phyloP scores from a whole-genome alignment of 2,113 vertebrate species.

The Columbina picui region DNA sequence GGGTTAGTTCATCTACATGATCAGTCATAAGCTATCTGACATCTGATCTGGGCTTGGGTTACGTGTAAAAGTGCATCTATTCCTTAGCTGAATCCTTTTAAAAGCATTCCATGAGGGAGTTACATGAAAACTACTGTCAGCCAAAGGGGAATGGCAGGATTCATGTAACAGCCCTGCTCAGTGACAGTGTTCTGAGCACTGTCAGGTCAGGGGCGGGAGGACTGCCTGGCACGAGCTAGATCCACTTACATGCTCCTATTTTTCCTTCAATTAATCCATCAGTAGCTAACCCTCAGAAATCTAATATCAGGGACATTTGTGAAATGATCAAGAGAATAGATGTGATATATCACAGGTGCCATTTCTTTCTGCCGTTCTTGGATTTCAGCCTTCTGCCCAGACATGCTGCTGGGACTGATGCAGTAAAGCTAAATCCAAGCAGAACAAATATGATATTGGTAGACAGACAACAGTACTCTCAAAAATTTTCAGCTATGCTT shows the following conservation, averaged over 20 bases:
- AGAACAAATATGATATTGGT: background rate
- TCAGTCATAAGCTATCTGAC: background rate
- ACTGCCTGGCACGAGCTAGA: constrained; percentile 9
- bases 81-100: constrained; percentile 33
- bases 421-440: background rate
- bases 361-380: background rate
- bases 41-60: background rate
- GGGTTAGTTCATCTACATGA: background rate
- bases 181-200: background rate
- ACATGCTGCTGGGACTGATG: background rate
- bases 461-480: background rate
- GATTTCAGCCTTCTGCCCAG: background rate
- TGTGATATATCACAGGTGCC: background rate
- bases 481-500: background rate
- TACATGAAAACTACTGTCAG: background rate
- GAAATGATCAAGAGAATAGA: background rate
- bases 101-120: background rate
- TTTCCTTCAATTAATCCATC: constrained; percentile 27
- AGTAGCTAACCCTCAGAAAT: background rate
- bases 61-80: background rate
- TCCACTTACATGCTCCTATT: background rate
- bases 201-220: background rate
- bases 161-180: background rate
- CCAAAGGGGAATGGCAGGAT: background rate
- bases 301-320: background rate